Base-by-base conservation (phyloP, 2,797 vertebrate genomes). In the Ibycter americanus region DNA sequence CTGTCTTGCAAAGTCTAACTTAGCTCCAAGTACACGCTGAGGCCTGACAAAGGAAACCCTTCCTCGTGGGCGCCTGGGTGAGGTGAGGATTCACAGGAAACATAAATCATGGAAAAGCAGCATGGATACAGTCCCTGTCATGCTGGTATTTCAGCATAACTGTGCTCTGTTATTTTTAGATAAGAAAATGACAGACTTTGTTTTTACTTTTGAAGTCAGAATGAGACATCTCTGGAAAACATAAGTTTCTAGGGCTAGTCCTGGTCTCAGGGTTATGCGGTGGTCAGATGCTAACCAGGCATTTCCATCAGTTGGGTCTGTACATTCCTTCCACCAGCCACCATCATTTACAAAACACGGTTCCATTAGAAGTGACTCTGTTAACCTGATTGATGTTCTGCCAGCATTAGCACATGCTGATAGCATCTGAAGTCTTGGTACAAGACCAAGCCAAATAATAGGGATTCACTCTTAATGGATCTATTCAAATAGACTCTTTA, bases 171-270 rank as follows among this genome's bases (percentile, higher is more conserved):
- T 94, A 58, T 67, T 83, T 61, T 89, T 72, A 93, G 92, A 89
- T 96, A 93, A 96, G 83, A 74, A 84, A 87, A 87, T 76, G 34
- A 71, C n/a, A 91, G 78, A n/a, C 63, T 66, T 83, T 1, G 6
- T 51, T 90, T 94, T 87, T 71, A 44, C 79, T 93, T 96, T 54
- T 93, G 79, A 97, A 96, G 93, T 74, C 72, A 78, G 65, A 73
- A 67, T 23, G 68, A 71, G 68, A 59, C 67, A 62, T 32, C 59
- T 29, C 73, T 87, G 4, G 0, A 59, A 80, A 38, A 91, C 87
- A 83, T 85, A 93, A 85, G 36, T 4, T 20, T 65, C 31, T 65
- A n/a, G 40, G 34, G 65, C 55, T 70, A 80, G 63, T 54, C 25
- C 27, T 6, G 2, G 17, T 25, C 46, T 63, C 15, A 5, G 59